Conservation (phyloP, 2,113 vertebrate genomes). For the Telmatochromis sp. region DNA sequence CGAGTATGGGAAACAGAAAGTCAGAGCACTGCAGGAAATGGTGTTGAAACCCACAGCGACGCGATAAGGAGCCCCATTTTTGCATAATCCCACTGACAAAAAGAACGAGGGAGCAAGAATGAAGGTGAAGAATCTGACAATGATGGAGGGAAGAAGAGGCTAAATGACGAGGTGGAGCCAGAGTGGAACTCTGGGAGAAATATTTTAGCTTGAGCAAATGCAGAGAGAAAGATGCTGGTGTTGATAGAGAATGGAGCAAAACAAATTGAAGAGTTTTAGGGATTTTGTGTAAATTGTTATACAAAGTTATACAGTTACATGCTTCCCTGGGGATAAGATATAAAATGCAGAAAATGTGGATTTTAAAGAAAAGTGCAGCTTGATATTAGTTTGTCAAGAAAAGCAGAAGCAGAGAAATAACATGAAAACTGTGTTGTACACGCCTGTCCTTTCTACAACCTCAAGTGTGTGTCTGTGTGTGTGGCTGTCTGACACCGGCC, state of each 20-base stretch:
- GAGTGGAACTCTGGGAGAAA: not conserved
- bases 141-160: not conserved
- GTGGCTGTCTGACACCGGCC: not conserved
- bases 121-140: not conserved
- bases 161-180: not conserved
- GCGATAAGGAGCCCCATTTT: constrained; percentile 8
- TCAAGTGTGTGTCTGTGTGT: not conserved
- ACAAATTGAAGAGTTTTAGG: not conserved
- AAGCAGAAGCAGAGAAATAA: not conserved
- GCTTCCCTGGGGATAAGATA: not conserved
- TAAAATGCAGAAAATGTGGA: not conserved
- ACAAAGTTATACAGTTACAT: not conserved
- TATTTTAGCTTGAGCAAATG: not conserved
- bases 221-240: not conserved
- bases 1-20: not conserved
- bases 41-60: not conserved
- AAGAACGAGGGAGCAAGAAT: not conserved
- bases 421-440: not conserved
- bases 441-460: not conserved
- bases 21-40: not conserved
- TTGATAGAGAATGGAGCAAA: not conserved
- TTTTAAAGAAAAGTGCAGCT: not conserved
- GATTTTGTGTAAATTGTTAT: not conserved
- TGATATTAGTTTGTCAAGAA: not conserved
- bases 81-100: constrained; percentile 36